Evolutionary conservation across 2,888 invertebrate species (phyloP).

Genomic region (Amaurobius ferox): DNA sequence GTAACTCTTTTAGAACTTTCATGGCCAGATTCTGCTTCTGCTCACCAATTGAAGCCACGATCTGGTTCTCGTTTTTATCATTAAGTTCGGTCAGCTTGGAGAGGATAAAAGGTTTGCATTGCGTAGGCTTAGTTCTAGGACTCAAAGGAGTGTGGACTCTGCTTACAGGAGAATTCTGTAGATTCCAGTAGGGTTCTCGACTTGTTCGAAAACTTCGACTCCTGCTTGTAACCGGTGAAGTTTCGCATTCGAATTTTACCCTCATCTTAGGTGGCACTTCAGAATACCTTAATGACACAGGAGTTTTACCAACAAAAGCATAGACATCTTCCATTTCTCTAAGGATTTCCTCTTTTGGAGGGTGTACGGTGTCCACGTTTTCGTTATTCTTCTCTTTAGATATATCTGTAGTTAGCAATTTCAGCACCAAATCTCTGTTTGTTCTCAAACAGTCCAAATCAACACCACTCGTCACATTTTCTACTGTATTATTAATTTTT

Average conservation of each 20-base stretch:
- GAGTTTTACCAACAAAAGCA: background rate
- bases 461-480: background rate
- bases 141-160: background rate
- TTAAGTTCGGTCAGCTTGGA: background rate
- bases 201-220: background rate
- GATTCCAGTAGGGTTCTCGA: background rate
- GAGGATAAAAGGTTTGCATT: background rate
- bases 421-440: background rate
- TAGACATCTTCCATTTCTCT: conserved; percentile 3
- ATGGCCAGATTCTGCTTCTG: background rate
- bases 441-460: background rate
- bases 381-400: background rate
- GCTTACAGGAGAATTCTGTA: background rate
- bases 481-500: background rate
- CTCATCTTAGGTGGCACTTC: background rate
- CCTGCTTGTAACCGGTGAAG: background rate
- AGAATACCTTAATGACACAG: background rate
- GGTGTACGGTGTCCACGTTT: background rate
- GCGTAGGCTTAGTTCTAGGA: background rate
- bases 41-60: background rate
- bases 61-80: background rate
- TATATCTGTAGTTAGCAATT: background rate
- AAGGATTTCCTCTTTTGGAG: background rate
- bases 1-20: background rate
- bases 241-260: background rate